Evolutionary conservation across 2,113 vertebrate species (phyloP).

Genomic region (Hassar affinis): DNA sequence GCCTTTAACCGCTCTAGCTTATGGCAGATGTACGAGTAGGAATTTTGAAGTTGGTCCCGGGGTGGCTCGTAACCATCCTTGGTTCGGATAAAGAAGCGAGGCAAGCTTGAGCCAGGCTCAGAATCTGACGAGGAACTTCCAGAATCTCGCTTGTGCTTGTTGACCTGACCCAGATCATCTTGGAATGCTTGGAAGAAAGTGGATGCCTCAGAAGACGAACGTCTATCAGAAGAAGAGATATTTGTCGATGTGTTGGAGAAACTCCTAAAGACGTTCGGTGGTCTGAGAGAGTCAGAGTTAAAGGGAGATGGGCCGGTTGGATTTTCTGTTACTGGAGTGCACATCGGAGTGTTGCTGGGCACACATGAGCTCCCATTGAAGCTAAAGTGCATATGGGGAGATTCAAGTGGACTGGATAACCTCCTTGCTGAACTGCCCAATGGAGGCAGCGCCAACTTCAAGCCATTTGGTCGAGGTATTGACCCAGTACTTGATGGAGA

Average conservation of each 20-base stretch:
- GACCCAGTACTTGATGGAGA: conserved; percentile 68
- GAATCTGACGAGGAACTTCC: conserved; percentile 68
- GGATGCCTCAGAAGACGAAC: conserved; percentile 56
- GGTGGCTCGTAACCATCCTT: conserved; percentile 75
- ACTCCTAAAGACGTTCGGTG: conserved; percentile 71
- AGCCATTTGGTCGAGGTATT: conserved; percentile 83
- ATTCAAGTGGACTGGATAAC: conserved; percentile 78
- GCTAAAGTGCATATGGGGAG: conserved; percentile 80
- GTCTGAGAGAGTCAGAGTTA: conserved; percentile 68
- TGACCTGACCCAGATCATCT: conserved; percentile 80
- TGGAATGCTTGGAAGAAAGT: conserved; percentile 71
- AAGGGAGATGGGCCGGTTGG: conserved; percentile 69
- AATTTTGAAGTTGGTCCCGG: conserved; percentile 83
- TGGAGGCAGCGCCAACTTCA: conserved; percentile 81
- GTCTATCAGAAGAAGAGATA: conserved; percentile 59
- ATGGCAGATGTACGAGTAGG: conserved; percentile 85
- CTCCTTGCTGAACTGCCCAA: conserved; percentile 75
- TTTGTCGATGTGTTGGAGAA: conserved; percentile 60
- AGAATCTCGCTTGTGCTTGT: conserved; percentile 57
- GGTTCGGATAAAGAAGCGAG: conserved; percentile 77
- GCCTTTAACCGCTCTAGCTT: conserved; percentile 81
- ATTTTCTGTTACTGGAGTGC: conserved; percentile 81
- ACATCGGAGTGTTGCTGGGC: conserved; percentile 85
- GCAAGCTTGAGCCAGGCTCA: conserved; percentile 64
- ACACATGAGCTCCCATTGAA: conserved; percentile 81